Evolutionary conservation across 2,888 invertebrate genomes (phyloP).

Genomic region (Drosophila sordidapex): DNA sequence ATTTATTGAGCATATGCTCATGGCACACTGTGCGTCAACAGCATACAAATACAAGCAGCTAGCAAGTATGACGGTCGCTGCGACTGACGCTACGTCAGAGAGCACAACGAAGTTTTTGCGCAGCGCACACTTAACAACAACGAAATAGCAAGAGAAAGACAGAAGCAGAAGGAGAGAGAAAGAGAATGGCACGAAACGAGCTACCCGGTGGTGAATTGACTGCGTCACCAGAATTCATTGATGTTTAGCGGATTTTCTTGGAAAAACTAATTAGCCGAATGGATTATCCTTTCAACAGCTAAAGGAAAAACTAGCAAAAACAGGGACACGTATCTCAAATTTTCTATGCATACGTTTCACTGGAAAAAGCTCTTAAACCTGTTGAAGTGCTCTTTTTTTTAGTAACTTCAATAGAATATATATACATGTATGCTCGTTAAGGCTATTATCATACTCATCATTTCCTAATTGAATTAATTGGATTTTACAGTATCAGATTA

Average conservation of each 20-base stretch:
- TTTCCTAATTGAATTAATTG: neutral
- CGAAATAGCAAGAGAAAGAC: neutral
- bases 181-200: slow-evolving; percentile 15
- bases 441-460: neutral
- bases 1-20: neutral
- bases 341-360: neutral
- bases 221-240: slow-evolving; percentile 43
- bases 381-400: neutral
- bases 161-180: neutral
- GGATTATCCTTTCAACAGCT: slow-evolving; percentile 20
- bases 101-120: slow-evolving; percentile 69
- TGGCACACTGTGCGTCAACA: slow-evolving; percentile 31
- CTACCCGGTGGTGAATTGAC: slow-evolving; percentile 58
- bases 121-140: slow-evolving; percentile 52
- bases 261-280: slow-evolving; percentile 17
- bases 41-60: slow-evolving; percentile 40
- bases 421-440: neutral
- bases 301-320: slow-evolving; percentile 3
- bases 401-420: neutral
- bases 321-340: neutral
- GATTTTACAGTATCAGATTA: neutral
- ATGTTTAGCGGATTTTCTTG: slow-evolving; percentile 22
- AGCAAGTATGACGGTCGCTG: slow-evolving; percentile 38
- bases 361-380: neutral
- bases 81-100: slow-evolving; percentile 51